Percentiles rank a stretch among this genome's conserved stretches.
These are phyloP conservation scores for Heliconius aoede DNA, from an alignment of 2,888 invertebrate species.

Conservation along the genomic window DNA sequence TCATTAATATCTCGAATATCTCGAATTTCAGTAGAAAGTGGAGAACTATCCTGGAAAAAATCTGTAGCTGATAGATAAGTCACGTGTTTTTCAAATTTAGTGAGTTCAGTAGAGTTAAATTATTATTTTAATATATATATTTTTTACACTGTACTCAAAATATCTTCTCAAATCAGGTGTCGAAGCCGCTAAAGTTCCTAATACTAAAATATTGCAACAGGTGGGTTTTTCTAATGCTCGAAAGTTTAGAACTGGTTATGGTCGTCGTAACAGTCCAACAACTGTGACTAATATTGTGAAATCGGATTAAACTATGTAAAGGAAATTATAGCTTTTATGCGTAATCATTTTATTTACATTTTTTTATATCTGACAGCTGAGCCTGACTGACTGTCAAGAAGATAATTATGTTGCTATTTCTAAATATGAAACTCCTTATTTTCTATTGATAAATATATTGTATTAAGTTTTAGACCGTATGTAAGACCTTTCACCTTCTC, in stretches of 20 bases:
- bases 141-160: not conserved
- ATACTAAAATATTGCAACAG: constrained; percentile 7
- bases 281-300: constrained; percentile 16
- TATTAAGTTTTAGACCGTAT: not conserved
- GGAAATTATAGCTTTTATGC: too few species aligned
- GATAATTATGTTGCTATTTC: not conserved
- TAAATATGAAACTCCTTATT: not conserved
- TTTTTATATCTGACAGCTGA: too few species aligned
- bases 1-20: not conserved
- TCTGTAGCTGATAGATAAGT: too few species aligned
- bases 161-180: not conserved
- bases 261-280: not conserved
- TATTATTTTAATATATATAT: too few species aligned
- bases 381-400: too few species aligned
- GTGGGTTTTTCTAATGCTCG: constrained; percentile 31
- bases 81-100: too few species aligned
- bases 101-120: too few species aligned
- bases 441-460: not conserved
- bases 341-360: too few species aligned
- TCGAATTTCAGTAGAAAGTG: too few species aligned
- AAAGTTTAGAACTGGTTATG: constrained; percentile 16
- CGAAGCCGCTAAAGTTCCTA: not conserved
- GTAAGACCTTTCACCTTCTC: constrained; percentile 9
- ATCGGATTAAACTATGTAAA: not conserved
- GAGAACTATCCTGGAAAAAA: too few species aligned